Evolutionary conservation across 2,888 invertebrate species (phyloP).

Genomic region (Watsonalla binaria): DNA sequence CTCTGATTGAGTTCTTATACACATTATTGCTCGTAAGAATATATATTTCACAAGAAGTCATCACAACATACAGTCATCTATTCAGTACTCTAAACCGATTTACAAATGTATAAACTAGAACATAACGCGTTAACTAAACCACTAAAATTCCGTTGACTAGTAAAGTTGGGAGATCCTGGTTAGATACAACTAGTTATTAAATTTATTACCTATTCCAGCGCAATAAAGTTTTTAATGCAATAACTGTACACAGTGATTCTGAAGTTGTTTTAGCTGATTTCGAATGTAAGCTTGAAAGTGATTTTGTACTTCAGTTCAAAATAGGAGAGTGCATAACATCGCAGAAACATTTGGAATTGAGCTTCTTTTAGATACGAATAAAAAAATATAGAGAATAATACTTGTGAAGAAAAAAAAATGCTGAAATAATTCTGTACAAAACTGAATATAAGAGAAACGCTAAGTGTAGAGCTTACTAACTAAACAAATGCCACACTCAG

Average conservation of each 20-base stretch:
- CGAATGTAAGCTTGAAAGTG: conserved; percentile 3
- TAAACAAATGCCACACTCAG: no score
- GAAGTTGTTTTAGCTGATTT: conserved; percentile 21
- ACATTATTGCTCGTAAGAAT: no score
- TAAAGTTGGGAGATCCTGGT: conserved; percentile 55
- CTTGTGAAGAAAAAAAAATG: no score
- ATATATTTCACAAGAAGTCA: not conserved
- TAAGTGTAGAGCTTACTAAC: no score
- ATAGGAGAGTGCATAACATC: not conserved
- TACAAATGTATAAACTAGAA: conserved; percentile 27
- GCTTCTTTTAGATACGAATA: no score
- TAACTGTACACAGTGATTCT: conserved; percentile 25
- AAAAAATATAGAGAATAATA: no score
- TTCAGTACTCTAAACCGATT: conserved; percentile 25
- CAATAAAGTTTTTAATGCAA: conserved; percentile 12
- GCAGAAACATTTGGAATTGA: no score
- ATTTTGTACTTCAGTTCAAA: not conserved
- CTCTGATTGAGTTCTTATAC: no score
- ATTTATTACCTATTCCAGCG: conserved; percentile 2
- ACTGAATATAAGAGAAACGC: no score
- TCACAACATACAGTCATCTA: not conserved
- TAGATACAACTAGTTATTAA: conserved; percentile 13
- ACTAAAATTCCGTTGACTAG: conserved; percentile 68
- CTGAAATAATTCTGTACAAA: no score
- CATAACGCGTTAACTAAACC: conserved; percentile 44